phyloP scores from a whole-genome alignment of 2,113 vertebrate genomes.

The Xenopus laevis region DNA sequence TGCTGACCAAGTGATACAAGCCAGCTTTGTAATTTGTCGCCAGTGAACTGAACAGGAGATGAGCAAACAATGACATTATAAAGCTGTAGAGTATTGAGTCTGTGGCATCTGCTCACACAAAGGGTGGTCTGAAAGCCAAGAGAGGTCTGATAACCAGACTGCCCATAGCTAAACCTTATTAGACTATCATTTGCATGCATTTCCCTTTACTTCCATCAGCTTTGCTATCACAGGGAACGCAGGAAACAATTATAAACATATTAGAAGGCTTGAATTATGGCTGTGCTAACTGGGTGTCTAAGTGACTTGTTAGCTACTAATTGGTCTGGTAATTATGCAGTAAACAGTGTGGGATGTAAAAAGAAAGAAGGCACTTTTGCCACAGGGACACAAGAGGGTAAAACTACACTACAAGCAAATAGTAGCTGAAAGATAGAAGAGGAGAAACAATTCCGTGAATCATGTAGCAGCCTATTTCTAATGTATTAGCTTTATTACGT shows the following conservation, averaged over 20 bases:
- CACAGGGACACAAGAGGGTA: conserved; percentile 10
- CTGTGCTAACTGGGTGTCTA: conserved; percentile 43
- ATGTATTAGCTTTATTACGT: conserved; percentile 20
- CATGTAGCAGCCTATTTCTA: conserved; percentile 5
- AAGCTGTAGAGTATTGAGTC: conserved; percentile 43
- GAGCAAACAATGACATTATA: conserved; percentile 43
- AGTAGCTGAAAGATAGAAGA: not conserved
- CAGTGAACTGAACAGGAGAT: conserved; percentile 37
- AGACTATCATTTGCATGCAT: conserved; percentile 41
- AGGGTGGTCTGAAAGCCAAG: conserved; percentile 38
- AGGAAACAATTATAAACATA: conserved; percentile 46
- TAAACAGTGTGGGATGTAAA: conserved; percentile 35
- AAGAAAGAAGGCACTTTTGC: conserved; percentile 21
- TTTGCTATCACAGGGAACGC: conserved; percentile 21
- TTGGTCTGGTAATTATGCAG: conserved; percentile 35
- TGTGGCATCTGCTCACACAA: conserved; percentile 43
- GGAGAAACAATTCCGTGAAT: not conserved
- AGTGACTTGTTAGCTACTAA: conserved; percentile 43
- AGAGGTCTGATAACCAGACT: conserved; percentile 37
- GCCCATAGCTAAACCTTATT: conserved; percentile 45
- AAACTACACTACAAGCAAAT: not conserved
- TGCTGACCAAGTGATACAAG: conserved; percentile 31
- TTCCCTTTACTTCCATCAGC: conserved; percentile 29
- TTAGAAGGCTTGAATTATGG: conserved; percentile 42
- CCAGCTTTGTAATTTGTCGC: conserved; percentile 36